Conservation (phyloP, 2,888 invertebrate species). For the Epistrophe grossulariae region DNA sequence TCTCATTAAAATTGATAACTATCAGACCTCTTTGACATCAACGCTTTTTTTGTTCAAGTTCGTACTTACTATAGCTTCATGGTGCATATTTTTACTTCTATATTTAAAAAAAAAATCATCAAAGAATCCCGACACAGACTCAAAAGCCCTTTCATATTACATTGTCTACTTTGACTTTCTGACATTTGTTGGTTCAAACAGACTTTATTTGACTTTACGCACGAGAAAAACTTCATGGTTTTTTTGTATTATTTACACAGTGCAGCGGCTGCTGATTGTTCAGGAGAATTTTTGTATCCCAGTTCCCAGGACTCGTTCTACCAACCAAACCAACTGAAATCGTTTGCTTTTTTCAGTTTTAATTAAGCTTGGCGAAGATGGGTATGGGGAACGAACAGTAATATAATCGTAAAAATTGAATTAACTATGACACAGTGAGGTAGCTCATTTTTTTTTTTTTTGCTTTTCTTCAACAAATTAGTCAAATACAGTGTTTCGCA, state of each 20-base stretch:
- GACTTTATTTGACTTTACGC: slow-evolving; percentile 30
- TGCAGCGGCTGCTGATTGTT: slow-evolving; percentile 2
- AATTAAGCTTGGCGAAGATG: slow-evolving; percentile 56
- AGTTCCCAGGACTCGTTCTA: background rate
- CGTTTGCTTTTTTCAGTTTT: slow-evolving; percentile 39
- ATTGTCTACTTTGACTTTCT: slow-evolving; percentile 46
- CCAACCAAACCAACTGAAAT: background rate
- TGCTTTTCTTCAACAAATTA: slow-evolving; percentile 52
- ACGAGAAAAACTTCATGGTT: background rate
- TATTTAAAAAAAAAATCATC: background rate
- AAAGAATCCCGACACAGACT: slow-evolving; percentile 5
- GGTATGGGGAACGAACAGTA: background rate
- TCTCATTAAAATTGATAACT: background rate
- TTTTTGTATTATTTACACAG: background rate
- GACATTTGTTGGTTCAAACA: slow-evolving; percentile 26
- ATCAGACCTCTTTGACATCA: background rate
- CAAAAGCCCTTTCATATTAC: background rate
- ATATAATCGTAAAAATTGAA: slow-evolving; percentile 63
- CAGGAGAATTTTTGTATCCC: background rate
- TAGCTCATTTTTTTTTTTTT: background rate
- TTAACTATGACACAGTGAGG: slow-evolving; percentile 48
- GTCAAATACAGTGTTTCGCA: slow-evolving; percentile 43
- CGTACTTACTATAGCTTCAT: background rate
- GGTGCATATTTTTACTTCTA: background rate
- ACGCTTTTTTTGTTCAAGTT: background rate